phyloP scores from a whole-genome alignment of 2,113 vertebrate genomes.

The Anguilla rostrata region DNA sequence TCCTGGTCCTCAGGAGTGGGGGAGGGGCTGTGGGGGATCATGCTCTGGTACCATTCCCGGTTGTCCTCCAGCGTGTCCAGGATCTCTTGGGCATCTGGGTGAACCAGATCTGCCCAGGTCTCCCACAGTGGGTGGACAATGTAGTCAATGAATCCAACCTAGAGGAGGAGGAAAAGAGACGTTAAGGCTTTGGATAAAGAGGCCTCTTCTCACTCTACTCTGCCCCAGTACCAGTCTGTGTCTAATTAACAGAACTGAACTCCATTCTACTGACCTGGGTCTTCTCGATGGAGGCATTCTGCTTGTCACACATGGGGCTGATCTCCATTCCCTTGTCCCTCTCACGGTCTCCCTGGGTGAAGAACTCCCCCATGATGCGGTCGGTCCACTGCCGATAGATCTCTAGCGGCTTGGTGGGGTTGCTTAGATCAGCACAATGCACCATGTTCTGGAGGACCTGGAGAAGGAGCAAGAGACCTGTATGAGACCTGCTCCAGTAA shows the following conservation, averaged over 20 bases:
- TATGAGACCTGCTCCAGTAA: background rate
- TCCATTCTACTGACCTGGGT: slow-evolving; percentile 73
- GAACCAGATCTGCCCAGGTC: slow-evolving; percentile 88
- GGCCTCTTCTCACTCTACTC: background rate
- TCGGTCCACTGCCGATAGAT: slow-evolving; percentile 88
- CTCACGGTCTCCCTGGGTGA: slow-evolving; percentile 83
- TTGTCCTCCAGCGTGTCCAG: slow-evolving; percentile 91
- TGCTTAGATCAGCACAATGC: slow-evolving; percentile 90
- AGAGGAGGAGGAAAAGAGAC: background rate
- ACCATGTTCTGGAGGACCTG: slow-evolving; percentile 93
- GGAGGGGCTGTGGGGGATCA: slow-evolving; percentile 83
- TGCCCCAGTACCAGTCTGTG: background rate
- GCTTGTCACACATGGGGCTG: slow-evolving; percentile 94
- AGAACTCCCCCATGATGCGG: slow-evolving; percentile 90
- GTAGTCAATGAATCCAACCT: slow-evolving; percentile 94
- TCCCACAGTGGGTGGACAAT: slow-evolving; percentile 92
- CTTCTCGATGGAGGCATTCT: slow-evolving; percentile 87
- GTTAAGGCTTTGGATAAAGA: background rate
- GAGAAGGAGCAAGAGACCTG: background rate
- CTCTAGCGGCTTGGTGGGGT: slow-evolving; percentile 87
- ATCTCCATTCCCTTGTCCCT: slow-evolving; percentile 87
- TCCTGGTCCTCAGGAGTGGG: slow-evolving; percentile 47
- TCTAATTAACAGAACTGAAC: background rate
- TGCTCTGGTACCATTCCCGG: slow-evolving; percentile 92
- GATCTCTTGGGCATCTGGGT: slow-evolving; percentile 88